Percentiles rank a stretch among this genome's conserved stretches.
These are phyloP conservation scores for Lutjanus campechanus DNA, from an alignment of 2,797 vertebrate genomes.

Conservation along the genomic window DNA sequence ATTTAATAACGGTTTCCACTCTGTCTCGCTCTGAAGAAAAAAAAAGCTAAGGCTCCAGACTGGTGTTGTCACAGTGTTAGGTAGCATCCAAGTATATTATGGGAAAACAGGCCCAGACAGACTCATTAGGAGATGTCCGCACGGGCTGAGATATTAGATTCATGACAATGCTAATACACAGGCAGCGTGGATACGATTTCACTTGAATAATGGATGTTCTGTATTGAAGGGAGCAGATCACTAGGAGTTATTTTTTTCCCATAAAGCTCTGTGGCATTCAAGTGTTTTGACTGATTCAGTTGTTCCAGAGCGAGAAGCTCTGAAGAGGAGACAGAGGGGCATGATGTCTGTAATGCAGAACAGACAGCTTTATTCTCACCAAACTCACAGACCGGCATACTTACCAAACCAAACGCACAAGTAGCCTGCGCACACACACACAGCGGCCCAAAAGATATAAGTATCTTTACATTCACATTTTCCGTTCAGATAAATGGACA, in stretches of 20 bases:
- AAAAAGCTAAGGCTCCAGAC: slow-evolving; percentile 53
- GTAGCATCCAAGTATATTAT: slow-evolving; percentile 75
- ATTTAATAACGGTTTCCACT: slow-evolving; percentile 80
- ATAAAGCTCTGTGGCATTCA: slow-evolving; percentile 29
- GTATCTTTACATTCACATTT: background rate
- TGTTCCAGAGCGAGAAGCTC: slow-evolving; percentile 42
- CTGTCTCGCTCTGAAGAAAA: slow-evolving; percentile 58
- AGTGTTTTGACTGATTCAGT: slow-evolving; percentile 62
- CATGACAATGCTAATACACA: slow-evolving; percentile 59
- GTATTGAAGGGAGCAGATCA: slow-evolving; percentile 40
- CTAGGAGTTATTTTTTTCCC: slow-evolving; percentile 3
- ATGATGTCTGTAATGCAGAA: slow-evolving; percentile 23
- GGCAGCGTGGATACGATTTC: slow-evolving; percentile 51
- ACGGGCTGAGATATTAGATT: slow-evolving; percentile 58
- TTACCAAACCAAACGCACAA: slow-evolving; percentile 4
- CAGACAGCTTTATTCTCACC: slow-evolving; percentile 31
- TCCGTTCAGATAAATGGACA: background rate
- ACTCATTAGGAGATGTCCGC: slow-evolving; percentile 73
- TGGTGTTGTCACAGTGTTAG: slow-evolving; percentile 84
- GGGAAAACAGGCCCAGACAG: slow-evolving; percentile 75
- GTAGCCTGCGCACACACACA: slow-evolving; percentile 18
- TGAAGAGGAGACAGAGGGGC: slow-evolving; percentile 20
- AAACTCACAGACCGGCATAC: background rate
- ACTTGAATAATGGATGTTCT: slow-evolving; percentile 66
- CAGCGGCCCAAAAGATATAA: background rate